Evolutionary conservation across 2,797 vertebrate genomes (phyloP), one percentile per base, ranked within the genome.

Genomic region (Philypnodon macrostomus): DNA sequence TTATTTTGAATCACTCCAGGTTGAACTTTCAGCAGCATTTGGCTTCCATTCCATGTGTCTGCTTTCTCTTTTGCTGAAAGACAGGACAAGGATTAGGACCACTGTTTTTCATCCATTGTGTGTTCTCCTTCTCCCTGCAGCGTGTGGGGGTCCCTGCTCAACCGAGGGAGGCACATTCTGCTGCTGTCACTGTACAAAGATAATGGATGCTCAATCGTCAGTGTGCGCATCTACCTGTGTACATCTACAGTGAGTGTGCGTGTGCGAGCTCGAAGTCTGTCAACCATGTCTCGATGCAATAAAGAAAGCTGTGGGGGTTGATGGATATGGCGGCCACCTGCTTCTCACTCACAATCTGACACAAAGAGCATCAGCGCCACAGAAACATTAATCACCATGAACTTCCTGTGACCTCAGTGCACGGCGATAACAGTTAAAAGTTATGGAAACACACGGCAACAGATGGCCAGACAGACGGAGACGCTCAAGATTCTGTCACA

Each of bases 151-250:
- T 82, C 81, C 78, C 82, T 64, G 50, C 49, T 83, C 81, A 83
- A 71, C 77, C 75, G 69, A 77, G 64, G 61, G 65, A 68, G 56
- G 73, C 73, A 77, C 76, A 79, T 70, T 81, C 75, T 75, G 63
- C 70, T 80, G 77, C 84, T 83, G 81, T 83, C 81, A 84, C 67
- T 73, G 63, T 68, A 68, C 68, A 83, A 69, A 77, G 65, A 80
- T 80, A 80, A 87, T 76, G 75, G 82, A 86, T 83, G 72, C 58
- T 64, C 67, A 35, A n/a, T 55, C 63, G 39, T 40, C 24, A 47
- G 51, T 46, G 63, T 58, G 41, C 64, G 6, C 42, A 12, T 64
- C 21, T 68, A 46, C 27, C 15, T 13, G 12, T 35, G 29, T 42
- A 4, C 35, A 39, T n/a, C n/a, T 14, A 47, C 40, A 47, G 30